phyloP scores from a whole-genome alignment of 2,888 invertebrate genomes.

The Noctua pronuba region DNA sequence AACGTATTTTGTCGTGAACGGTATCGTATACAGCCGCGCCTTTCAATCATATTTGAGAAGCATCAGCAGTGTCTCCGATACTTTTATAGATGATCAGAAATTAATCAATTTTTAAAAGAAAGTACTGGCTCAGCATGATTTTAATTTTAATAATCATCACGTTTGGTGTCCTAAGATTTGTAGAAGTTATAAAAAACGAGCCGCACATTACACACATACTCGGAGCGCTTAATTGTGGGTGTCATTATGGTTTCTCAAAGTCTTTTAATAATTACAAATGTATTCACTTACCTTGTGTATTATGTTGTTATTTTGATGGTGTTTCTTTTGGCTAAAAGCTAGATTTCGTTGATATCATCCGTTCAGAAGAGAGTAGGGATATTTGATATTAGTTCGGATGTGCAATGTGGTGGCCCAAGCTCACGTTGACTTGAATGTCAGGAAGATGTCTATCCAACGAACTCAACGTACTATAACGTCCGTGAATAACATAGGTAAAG shows the following conservation, averaged over 20 bases:
- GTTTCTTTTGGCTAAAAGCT: constrained; percentile 1
- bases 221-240: neutral
- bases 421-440: neutral
- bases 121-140: neutral
- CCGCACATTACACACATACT: no score
- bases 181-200: neutral
- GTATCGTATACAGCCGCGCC: neutral
- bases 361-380: neutral
- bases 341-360: neutral
- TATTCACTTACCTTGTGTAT: constrained; percentile 2
- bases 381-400: neutral
- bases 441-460: neutral
- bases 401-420: neutral
- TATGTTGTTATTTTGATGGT: neutral
- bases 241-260: neutral
- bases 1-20: neutral
- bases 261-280: neutral
- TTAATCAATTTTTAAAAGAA: constrained; percentile 5
- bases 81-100: neutral
- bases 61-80: constrained; percentile 2
- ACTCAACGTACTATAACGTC: neutral
- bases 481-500: neutral
- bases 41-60: constrained; percentile 3
- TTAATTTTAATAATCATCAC: neutral
- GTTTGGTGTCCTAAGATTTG: neutral